A percentile compares a stretch with the other conserved stretches of the same genome.
Conservation (phyloP, 2,888 invertebrate genomes). For the Sesia apiformis region DNA sequence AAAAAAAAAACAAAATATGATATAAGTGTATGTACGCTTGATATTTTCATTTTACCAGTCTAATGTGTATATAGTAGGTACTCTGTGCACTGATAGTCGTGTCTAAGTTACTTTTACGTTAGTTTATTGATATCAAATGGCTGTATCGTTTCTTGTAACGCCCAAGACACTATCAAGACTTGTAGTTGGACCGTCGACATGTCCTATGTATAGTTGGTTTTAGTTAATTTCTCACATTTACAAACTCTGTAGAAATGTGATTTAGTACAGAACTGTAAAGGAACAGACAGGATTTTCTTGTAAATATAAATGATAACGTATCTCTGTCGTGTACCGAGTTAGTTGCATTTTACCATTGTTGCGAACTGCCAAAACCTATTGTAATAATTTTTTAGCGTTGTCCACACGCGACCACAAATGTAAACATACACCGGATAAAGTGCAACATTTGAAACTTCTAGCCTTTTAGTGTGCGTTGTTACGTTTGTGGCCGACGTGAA, state of each 20-base stretch:
- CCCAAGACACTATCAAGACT: constrained; percentile 44
- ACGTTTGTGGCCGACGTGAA: constrained; percentile 15
- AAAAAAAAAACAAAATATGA: constrained; percentile 34
- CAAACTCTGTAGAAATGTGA: constrained; percentile 19
- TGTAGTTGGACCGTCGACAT: constrained; percentile 14
- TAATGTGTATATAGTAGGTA: constrained; percentile 63
- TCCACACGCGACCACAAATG: constrained; percentile 21
- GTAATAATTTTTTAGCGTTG: constrained; percentile 59
- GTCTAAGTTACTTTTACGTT: constrained; percentile 53
- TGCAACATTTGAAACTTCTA: neutral
- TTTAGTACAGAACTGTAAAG: constrained; percentile 23
- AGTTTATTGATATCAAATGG: constrained; percentile 47
- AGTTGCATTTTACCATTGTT: constrained; percentile 72
- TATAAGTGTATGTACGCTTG: constrained; percentile 19
- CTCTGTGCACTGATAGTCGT: constrained; percentile 63
- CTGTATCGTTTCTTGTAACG: constrained; percentile 50
- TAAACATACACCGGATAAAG: constrained; percentile 8
- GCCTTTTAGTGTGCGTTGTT: constrained; percentile 4
- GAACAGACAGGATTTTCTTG: constrained; percentile 28
- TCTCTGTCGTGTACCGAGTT: constrained; percentile 52
- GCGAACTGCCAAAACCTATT: constrained; percentile 71
- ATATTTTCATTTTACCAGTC: constrained; percentile 2
- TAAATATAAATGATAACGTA: constrained; percentile 57
- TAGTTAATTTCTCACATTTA: constrained; percentile 28
- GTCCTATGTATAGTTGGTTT: constrained; percentile 34